Conservation (phyloP, 2,797 vertebrate genomes). For the Scleropages formosus region DNA sequence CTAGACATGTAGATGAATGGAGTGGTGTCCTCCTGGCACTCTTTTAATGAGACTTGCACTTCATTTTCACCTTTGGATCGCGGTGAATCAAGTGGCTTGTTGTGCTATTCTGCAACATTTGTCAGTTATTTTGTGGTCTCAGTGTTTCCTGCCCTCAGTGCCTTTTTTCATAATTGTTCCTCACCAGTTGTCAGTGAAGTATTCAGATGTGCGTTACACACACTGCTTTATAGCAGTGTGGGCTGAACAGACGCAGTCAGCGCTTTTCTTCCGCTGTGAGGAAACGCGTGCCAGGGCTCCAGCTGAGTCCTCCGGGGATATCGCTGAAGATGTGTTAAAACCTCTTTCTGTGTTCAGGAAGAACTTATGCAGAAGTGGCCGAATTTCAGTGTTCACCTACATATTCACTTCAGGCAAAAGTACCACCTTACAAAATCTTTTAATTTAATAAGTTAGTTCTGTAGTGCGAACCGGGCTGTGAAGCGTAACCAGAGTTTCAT, state of each 20-base stretch:
- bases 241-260: not conserved
- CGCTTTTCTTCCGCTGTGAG: conserved; percentile 17
- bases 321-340: not conserved
- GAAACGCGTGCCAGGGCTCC: conserved; percentile 8
- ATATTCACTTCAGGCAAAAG: conserved; percentile 31
- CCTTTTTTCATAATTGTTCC: conserved; percentile 17
- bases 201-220: not conserved
- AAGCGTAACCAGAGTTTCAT: conserved; percentile 52
- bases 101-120: not conserved
- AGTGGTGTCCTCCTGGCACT: not conserved
- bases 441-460: not conserved
- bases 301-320: conserved; percentile 9
- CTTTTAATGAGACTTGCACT: not conserved
- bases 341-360: no score
- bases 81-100: not conserved
- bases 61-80: not conserved
- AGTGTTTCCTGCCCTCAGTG: not conserved
- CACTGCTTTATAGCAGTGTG: not conserved
- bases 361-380: no score
- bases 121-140: conserved; percentile 6
- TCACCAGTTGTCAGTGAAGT: not conserved
- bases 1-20: no score
- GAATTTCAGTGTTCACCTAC: no score
- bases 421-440: conserved; percentile 1
- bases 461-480: conserved; percentile 24